phyloP scores from a whole-genome alignment of 2,797 vertebrate genomes.

The Eutrigla gurnardus region DNA sequence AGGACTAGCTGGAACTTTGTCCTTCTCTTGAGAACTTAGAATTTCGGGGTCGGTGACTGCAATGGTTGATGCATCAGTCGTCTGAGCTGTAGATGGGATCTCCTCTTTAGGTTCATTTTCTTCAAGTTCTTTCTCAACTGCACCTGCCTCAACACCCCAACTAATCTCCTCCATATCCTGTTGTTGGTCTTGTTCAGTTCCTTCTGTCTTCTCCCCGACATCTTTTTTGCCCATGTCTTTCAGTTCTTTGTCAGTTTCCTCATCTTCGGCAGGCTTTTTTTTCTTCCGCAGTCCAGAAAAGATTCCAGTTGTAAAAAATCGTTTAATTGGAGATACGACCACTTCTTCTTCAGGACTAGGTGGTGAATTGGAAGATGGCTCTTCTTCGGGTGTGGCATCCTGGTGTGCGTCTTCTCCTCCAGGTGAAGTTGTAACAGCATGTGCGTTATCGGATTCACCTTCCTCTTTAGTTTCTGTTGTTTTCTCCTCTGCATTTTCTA shows the following conservation, averaged over 20 bases:
- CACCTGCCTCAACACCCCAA: constrained; percentile 53
- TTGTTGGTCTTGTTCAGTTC: constrained; percentile 35
- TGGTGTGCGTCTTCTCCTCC: constrained; percentile 46
- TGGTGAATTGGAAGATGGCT: constrained; percentile 53
- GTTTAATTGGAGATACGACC: constrained; percentile 88
- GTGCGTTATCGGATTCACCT: constrained; percentile 25
- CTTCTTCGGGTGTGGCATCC: constrained; percentile 63
- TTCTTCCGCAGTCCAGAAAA: constrained; percentile 91
- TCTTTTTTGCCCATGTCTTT: constrained; percentile 53
- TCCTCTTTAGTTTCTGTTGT: constrained; percentile 57
- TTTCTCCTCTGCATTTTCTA: constrained; percentile 55
- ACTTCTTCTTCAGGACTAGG: constrained; percentile 73
- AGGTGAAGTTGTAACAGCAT: constrained; percentile 58
- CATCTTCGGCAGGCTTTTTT: constrained; percentile 84
- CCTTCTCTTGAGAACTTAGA: constrained; percentile 86
- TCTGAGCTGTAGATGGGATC: constrained; percentile 16
- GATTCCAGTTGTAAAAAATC: constrained; percentile 91
- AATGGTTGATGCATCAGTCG: constrained; percentile 11
- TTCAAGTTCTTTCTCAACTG: constrained; percentile 43
- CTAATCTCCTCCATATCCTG: constrained; percentile 50
- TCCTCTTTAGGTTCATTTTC: constrained; percentile 47
- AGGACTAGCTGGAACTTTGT: constrained; percentile 89
- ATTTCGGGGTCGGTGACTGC: constrained; percentile 80
- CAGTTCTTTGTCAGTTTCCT: constrained; percentile 59
- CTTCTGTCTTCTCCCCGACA: constrained; percentile 48